These are phyloP conservation scores for Melanotaenia pygmaea DNA, from an alignment of 2,797 vertebrate species.

Conservation along the genomic window DNA sequence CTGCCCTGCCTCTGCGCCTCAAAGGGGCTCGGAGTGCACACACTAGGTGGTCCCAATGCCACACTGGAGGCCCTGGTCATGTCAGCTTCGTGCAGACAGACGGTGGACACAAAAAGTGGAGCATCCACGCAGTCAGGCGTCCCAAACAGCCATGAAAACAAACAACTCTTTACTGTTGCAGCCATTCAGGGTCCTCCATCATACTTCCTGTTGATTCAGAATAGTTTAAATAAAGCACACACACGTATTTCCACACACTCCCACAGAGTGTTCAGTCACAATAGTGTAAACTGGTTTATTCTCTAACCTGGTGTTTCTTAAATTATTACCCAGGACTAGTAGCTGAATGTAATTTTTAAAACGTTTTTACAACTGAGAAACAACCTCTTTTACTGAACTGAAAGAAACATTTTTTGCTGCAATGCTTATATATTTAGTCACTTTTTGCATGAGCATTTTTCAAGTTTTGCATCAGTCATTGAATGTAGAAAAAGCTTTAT, in stretches of 20 bases:
- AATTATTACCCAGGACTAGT: not conserved
- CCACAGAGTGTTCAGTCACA: not conserved
- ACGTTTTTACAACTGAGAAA: not conserved
- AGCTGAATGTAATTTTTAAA: not conserved
- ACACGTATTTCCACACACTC: not conserved
- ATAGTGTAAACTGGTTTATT: not conserved
- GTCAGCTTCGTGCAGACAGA: slow-evolving; percentile 43
- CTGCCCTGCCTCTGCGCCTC: slow-evolving; percentile 64
- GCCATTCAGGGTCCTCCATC: slow-evolving; percentile 6
- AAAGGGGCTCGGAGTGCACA: slow-evolving; percentile 59
- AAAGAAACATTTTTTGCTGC: too few species aligned
- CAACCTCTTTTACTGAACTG: not conserved
- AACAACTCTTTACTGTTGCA: slow-evolving; percentile 20
- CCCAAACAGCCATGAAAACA: slow-evolving; percentile 32
- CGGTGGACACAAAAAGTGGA: slow-evolving; percentile 52
- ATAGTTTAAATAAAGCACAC: not conserved
- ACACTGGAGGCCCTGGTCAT: slow-evolving; percentile 61
- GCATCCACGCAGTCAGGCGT: slow-evolving; percentile 31
- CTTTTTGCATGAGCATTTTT: too few species aligned
- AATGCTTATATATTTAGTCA: too few species aligned
- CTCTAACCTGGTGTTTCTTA: not conserved
- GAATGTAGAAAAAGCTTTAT: too few species aligned
- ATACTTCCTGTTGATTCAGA: not conserved
- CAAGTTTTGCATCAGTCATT: too few species aligned
- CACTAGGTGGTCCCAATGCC: slow-evolving; percentile 81